Base-by-base conservation (phyloP, 2,888 invertebrate species). In the Blomia tropicalis region DNA sequence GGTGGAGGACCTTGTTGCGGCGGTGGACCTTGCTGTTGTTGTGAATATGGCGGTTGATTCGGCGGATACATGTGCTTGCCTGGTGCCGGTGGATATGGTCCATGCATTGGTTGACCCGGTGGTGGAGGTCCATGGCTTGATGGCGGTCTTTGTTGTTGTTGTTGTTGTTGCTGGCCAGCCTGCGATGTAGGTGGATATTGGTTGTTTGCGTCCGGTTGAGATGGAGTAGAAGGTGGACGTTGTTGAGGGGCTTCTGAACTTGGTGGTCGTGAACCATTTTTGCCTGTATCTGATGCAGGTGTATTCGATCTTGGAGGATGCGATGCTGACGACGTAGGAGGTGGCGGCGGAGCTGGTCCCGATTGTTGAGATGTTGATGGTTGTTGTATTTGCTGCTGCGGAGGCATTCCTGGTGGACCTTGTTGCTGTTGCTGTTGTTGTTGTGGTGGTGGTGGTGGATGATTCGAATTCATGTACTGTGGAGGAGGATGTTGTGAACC, bases 341-440 rank as follows among this genome's bases (percentile, higher is more conserved):
- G 60, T 1, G 31, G 43, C n/a, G 62, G 58, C 7, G 62, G 62
- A n/a, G 62, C 60, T 36, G 30, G 30, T 31, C 32, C 11, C 36
- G 53, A 32, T 54, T 32, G 61, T 2, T 47, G 53, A n/a, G 54
- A 5, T 53, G 65, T 66, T 43, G 66, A 63, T 31, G 63, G 65
- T 83, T 63, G 64, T 47, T 66, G 74, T 66, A 73, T 67, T 47
- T 73, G 73, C 47, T 73, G 73, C 63, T 75, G 76, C 4, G 72
- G 73, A 69, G 74, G 74, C 66, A 71, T 72, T 63, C 73, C 73
- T 5, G 69, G 70, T 44, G 62, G 65, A 5, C 64, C 60, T 66
- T 75, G 75, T 2, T 65, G 67, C 60, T 77, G 77, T 70, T 75
- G 74, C 23, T 70, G 70, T 62, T 75, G 75, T 62, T 30, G 60